Percentiles rank a stretch among this genome's conserved stretches.
These are phyloP conservation scores for Limnephilus rhombicus DNA, from an alignment of 2,888 invertebrate species.

Conservation along the genomic window DNA sequence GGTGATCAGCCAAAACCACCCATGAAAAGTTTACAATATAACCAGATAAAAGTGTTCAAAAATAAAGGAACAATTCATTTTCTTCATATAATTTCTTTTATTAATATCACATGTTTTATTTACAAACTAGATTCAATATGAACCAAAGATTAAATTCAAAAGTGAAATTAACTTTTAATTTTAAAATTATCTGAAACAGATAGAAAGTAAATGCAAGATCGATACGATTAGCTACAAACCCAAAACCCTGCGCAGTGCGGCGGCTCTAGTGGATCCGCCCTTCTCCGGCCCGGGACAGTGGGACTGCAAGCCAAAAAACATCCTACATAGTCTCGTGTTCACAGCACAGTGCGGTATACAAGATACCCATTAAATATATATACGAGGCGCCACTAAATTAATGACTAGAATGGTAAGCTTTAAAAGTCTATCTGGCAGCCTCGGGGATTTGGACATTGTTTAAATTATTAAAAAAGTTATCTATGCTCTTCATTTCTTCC, in stretches of 20 bases:
- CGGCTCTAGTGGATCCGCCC: conserved; percentile 30
- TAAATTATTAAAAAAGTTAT: conserved; percentile 82
- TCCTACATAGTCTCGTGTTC: conserved; percentile 12
- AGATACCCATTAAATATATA: conserved; percentile 25
- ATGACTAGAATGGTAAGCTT: neutral
- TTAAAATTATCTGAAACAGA: conserved; percentile 36
- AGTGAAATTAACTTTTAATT: conserved; percentile 39
- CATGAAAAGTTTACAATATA: conserved; percentile 59
- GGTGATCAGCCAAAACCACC: conserved; percentile 38
- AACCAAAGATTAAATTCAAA: conserved; percentile 57
- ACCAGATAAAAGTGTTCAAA: conserved; percentile 51
- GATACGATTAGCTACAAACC: conserved; percentile 59
- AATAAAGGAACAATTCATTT: conserved; percentile 48
- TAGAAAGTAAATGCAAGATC: conserved; percentile 50
- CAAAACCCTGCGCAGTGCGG: conserved; percentile 13
- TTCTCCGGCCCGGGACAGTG: conserved; percentile 49
- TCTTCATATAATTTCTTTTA: conserved; percentile 36
- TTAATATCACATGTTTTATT: conserved; percentile 24
- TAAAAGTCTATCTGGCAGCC: conserved; percentile 36
- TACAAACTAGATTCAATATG: conserved; percentile 62
- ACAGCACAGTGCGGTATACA: conserved; percentile 43
- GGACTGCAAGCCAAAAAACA: conserved; percentile 63
- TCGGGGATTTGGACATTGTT: conserved; percentile 72
- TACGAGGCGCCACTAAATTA: neutral
- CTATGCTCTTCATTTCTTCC: conserved; percentile 81